Base-by-base conservation (phyloP, 2,888 invertebrate species). In the Malachius bipustulatus region DNA sequence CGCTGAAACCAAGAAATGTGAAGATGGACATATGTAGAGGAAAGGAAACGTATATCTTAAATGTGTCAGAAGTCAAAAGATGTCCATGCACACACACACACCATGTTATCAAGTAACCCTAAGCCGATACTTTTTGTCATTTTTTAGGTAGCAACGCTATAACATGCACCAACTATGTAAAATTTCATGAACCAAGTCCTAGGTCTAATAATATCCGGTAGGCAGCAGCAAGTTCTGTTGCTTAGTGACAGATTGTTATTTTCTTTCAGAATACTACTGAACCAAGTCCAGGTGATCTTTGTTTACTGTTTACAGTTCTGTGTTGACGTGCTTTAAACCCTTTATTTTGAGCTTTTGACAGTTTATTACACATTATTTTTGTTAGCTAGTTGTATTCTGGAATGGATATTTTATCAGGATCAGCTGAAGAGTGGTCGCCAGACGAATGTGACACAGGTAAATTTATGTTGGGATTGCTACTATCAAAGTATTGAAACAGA, bases 91-190 rank as follows among this genome's bases (percentile, higher is more conserved):
- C n/a, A n/a, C n/a, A n/a, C n/a, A n/a, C n/a, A n/a, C n/a, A n/a
- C n/a, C n/a, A n/a, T n/a, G n/a, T n/a, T n/a, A n/a, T n/a, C n/a
- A n/a, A n/a, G n/a, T n/a, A n/a, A n/a, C n/a, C n/a, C n/a, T n/a
- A n/a, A n/a, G n/a, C n/a, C n/a, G n/a, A n/a, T n/a, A 29, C 29
- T 29, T 29, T 29, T 11, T 29, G 29, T 29, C 10, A 29, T 29
- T 29, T 29, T 29, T 29, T 13, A 29, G 29, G 12, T 6, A 29
- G 29, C 3, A 29, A 29, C 29, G 29, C 6, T 29, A 29, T 29
- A 12, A 29, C 29, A 29, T 29, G 29, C 29, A 29, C 29, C 29
- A 29, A 29, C 29, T 29, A 29, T 29, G 29, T 29, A 29, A 29
- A 29, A 29, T 29, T 29, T 29, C 12, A 29, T 14, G 29, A 29